These are phyloP conservation scores for Eueides isabella DNA, from an alignment of 1,140 invertebrate species.

Conservation along the genomic window DNA sequence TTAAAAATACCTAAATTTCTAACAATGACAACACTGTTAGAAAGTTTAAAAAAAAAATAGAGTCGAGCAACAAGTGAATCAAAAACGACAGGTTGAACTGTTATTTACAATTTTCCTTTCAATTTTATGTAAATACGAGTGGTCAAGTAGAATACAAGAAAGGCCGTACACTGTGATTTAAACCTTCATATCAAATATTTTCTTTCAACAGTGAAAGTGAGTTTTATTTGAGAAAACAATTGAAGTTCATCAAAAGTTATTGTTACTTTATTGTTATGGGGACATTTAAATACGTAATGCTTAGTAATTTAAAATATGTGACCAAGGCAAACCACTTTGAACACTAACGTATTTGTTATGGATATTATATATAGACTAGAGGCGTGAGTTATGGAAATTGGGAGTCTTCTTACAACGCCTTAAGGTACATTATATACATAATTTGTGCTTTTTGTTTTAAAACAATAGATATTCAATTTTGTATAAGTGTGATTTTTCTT, in stretches of 20 bases:
- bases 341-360: slow-evolving; percentile 26
- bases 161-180: neutral
- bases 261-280: slow-evolving; percentile 13
- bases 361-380: slow-evolving; percentile 1
- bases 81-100: slow-evolving; percentile 30
- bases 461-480: neutral
- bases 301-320: slow-evolving; percentile 23
- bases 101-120: slow-evolving; percentile 33
- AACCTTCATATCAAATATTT: neutral
- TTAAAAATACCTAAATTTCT: neutral
- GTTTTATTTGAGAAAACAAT: slow-evolving; percentile 10
- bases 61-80: slow-evolving; percentile 31
- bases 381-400: neutral
- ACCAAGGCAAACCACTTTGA: slow-evolving; percentile 37
- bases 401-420: neutral
- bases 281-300: slow-evolving; percentile 14
- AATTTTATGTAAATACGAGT: slow-evolving; percentile 34
- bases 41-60: slow-evolving; percentile 22
- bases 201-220: slow-evolving; percentile 19
- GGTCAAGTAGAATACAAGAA: slow-evolving; percentile 16
- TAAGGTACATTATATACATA: neutral
- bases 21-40: slow-evolving; percentile 11
- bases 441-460: neutral
- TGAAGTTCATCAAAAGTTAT: slow-evolving; percentile 3
- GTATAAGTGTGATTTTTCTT: neutral